Evolutionary conservation across 2,888 invertebrate species (phyloP), one percentile per base, ranked within the genome.

Genomic region (Oligia latruncula): DNA sequence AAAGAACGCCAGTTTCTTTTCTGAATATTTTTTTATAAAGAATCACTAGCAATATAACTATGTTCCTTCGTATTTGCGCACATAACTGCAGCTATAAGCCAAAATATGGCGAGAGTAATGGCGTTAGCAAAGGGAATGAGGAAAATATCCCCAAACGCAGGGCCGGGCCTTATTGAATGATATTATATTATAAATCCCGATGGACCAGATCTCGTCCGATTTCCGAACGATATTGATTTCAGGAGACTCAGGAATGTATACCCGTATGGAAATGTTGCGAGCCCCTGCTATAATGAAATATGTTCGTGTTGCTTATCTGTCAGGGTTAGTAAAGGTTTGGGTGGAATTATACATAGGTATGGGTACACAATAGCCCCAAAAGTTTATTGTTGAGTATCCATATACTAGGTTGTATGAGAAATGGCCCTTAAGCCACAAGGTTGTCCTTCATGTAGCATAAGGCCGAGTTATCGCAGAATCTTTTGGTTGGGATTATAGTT

Each of bases 121-220:
- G 78, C 78, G 65, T 64, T 76, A 60, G 75, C 64, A 70, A 66
- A 77, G 67, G 79, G 80, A 75, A 79, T 66, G 66, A 78, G 79
- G 76, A 87, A 87, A 89, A 88, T 88, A 87, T 89, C 78, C 66
- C 65, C 23, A 62, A 77, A 74, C 80, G 75, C 55, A 74, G 71
- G 71, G 60, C 70, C 62, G 35, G 73, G 29, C 70, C 81, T 74
- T 87, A 89, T 89, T 89, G 89, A 90, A 87, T 82, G 74, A 87
- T 90, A 89, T 89, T 80, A 89, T 90, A 90, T 89, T 88, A 90
- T 90, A 90, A 89, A 89, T 89, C 88, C 86, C 90, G 40, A 78
- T 77, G 86, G 89, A 86, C 90, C 79, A 77, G 77, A 77, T 87
- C 78, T 77, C 73, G 77, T 67, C 74, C 86, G 79, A 81, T 87